A percentile compares a stretch with the other conserved stretches of the same genome.
Conservation (phyloP, 2,888 invertebrate species). For the Nymphalis c-album region DNA sequence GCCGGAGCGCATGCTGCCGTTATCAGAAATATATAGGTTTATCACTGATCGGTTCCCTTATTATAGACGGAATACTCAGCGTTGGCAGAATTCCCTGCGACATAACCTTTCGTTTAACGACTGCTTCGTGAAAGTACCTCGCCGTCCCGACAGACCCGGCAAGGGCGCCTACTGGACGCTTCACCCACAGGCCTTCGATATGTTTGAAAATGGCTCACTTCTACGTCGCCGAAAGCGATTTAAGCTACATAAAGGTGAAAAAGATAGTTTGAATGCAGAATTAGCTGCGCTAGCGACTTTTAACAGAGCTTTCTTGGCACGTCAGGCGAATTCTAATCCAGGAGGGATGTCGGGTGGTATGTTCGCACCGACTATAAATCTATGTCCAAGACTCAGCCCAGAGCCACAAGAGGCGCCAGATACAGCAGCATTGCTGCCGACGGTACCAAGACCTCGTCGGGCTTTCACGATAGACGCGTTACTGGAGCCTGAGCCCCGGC, state of each 20-base stretch:
- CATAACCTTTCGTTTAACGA: slow-evolving; percentile 98
- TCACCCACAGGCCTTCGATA: slow-evolving; percentile 90
- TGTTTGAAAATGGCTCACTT: slow-evolving; percentile 94
- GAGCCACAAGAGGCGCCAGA: slow-evolving; percentile 70
- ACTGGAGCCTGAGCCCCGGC: slow-evolving; percentile 85
- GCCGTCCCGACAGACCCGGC: slow-evolving; percentile 89
- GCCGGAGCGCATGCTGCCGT: slow-evolving; percentile 96
- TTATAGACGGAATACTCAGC: slow-evolving; percentile 92
- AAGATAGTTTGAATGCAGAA: slow-evolving; percentile 84
- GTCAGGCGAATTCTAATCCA: slow-evolving; percentile 71
- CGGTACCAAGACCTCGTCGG: slow-evolving; percentile 72
- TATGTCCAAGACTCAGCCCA: slow-evolving; percentile 70
- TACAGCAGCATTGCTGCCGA: slow-evolving; percentile 65
- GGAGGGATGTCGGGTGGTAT: slow-evolving; percentile 60
- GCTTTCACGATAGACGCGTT: slow-evolving; percentile 94
- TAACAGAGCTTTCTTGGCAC: slow-evolving; percentile 85
- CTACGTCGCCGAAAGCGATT: slow-evolving; percentile 90
- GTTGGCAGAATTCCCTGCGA: slow-evolving; percentile 91
- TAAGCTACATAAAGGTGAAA: slow-evolving; percentile 87
- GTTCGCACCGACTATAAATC: slow-evolving; percentile 81
- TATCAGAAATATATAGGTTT: slow-evolving; percentile 89
- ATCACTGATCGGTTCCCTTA: slow-evolving; percentile 90
- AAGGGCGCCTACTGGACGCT: slow-evolving; percentile 93
- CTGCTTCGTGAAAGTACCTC: slow-evolving; percentile 95
- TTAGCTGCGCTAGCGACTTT: slow-evolving; percentile 87